Evolutionary conservation across 2,797 vertebrate genomes (phyloP).

Genomic region (Catostomus latipinnis): DNA sequence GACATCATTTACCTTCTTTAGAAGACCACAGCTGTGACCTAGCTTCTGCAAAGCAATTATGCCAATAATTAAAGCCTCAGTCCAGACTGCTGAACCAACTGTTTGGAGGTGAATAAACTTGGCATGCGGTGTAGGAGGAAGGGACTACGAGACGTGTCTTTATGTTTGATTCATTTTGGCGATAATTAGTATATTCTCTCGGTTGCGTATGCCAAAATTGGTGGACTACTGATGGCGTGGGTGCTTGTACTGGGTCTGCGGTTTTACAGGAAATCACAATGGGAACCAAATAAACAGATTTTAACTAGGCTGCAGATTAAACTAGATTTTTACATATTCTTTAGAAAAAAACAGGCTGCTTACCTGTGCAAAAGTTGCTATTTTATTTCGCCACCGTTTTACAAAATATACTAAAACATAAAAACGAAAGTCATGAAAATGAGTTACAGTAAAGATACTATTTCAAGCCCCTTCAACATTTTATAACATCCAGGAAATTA

Average conservation of each 20-base stretch:
- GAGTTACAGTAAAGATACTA: too few relatives aligned
- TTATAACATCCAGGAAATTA: too few relatives aligned
- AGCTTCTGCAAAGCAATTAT: conserved; percentile 72
- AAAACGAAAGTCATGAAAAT: too few relatives aligned
- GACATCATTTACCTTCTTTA: conserved; percentile 71
- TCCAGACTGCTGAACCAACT: conserved; percentile 48
- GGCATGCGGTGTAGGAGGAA: conserved; percentile 16
- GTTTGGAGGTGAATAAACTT: conserved; percentile 24
- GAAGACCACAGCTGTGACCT: conserved; percentile 76
- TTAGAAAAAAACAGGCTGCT: too few relatives aligned
- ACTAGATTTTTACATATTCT: background rate
- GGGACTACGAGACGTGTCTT: conserved; percentile 13
- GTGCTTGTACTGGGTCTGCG: background rate
- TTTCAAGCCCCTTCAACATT: too few relatives aligned
- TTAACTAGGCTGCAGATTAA: background rate
- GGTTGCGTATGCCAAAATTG: background rate
- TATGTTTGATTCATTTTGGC: conserved; percentile 30
- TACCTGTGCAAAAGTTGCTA: too few relatives aligned
- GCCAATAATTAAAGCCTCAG: conserved; percentile 67
- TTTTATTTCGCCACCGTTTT: too few relatives aligned
- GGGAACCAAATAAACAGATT: background rate
- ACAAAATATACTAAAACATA: too few relatives aligned
- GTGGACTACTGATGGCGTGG: background rate
- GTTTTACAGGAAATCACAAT: background rate
- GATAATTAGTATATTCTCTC: conserved; percentile 24